These are phyloP conservation scores for Ephestia elutella DNA, from an alignment of 1,140 invertebrate genomes.

Conservation along the genomic window DNA sequence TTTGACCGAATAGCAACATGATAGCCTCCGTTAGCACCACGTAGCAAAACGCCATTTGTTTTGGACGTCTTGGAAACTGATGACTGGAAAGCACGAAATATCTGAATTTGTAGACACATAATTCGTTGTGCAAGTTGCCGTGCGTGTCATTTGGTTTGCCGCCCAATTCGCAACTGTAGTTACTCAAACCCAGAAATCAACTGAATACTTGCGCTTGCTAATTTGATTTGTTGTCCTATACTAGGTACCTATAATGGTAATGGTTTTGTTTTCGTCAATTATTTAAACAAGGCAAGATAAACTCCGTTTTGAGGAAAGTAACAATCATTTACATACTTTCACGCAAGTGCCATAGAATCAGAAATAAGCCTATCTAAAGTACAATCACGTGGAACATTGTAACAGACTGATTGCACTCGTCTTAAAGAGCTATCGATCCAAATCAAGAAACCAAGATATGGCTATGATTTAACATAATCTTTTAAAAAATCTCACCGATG, in stretches of 20 bases:
- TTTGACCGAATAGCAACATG: too few relatives aligned
- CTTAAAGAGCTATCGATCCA: slow-evolving; percentile 18
- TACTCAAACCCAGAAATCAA: too few relatives aligned
- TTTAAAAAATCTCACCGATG: neutral
- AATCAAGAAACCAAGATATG: slow-evolving; percentile 26
- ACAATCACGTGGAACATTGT: slow-evolving; percentile 6
- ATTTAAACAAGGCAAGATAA: too few relatives aligned
- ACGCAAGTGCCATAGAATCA: neutral
- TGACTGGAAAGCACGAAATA: slow-evolving; percentile 25
- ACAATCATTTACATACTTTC: neutral
- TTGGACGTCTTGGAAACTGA: neutral
- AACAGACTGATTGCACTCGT: neutral
- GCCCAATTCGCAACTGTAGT: too few relatives aligned
- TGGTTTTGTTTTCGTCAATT: too few relatives aligned
- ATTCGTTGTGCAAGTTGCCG: slow-evolving; percentile 6
- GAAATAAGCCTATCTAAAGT: slow-evolving; percentile 1
- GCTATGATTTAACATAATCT: too few relatives aligned
- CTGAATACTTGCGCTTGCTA: too few relatives aligned
- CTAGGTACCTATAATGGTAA: too few relatives aligned
- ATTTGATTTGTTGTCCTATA: too few relatives aligned
- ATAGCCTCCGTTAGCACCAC: too few relatives aligned
- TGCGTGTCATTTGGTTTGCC: neutral
- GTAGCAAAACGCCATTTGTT: too few relatives aligned
- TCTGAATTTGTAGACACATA: slow-evolving; percentile 10
- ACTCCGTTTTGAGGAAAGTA: too few relatives aligned